phyloP scores from a whole-genome alignment of 2,888 invertebrate species.

The Aspidapion aeneum region DNA sequence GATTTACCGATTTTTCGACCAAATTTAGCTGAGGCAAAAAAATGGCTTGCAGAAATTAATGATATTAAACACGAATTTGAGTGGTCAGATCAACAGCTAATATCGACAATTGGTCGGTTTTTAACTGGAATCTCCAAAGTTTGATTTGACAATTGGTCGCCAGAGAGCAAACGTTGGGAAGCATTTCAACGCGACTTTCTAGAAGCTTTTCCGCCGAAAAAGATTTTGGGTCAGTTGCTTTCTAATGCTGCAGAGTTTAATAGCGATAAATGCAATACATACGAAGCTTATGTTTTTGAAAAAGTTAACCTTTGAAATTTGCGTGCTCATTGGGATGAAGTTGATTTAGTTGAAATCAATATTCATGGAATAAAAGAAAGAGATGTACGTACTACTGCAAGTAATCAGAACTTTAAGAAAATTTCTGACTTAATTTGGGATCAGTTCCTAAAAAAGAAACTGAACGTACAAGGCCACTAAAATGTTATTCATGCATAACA shows the following conservation, averaged over 20 bases:
- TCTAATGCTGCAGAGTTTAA: constrained; percentile 24
- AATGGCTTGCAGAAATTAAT: constrained; percentile 20
- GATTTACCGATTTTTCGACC: constrained; percentile 23
- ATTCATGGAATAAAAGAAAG: constrained; percentile 13
- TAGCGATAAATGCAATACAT: constrained; percentile 24
- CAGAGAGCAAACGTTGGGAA: constrained; percentile 22
- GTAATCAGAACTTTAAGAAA: background rate
- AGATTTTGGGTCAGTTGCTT: constrained; percentile 26
- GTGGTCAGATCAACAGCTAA: constrained; percentile 20
- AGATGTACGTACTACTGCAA: constrained; percentile 5
- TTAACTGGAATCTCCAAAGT: constrained; percentile 16
- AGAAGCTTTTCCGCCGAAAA: constrained; percentile 27
- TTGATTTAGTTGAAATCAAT: constrained; percentile 10
- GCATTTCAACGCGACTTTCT: constrained; percentile 26
- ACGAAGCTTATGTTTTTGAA: constrained; percentile 25
- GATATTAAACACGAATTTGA: constrained; percentile 24
- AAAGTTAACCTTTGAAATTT: constrained; percentile 9
- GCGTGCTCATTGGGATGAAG: constrained; percentile 10
- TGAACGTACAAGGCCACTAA: background rate
- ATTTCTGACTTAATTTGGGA: constrained; percentile 9
- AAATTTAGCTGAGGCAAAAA: constrained; percentile 19
- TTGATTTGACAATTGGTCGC: constrained; percentile 24
- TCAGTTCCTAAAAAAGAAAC: constrained; percentile 4
- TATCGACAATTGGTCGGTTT: constrained; percentile 21
- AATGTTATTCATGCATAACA: background rate